These are phyloP conservation scores for Pammene aurita DNA, from an alignment of 2,888 invertebrate genomes.

Conservation along the genomic window DNA sequence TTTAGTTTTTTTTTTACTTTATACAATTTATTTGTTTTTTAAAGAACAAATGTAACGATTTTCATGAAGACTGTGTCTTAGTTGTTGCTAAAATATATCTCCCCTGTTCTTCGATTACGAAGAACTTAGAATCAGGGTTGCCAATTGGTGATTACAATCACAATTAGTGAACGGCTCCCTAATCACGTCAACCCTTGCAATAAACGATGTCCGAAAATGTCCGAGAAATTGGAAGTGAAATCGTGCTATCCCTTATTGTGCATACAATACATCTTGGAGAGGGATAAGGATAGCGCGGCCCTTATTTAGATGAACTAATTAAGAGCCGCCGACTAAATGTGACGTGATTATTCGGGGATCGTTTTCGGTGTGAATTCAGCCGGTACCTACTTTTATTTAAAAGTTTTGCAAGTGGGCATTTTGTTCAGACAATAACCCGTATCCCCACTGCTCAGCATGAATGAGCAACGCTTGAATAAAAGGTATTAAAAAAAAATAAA, in stretches of 20 bases:
- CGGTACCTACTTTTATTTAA: conserved; percentile 19
- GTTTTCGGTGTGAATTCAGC: conserved; percentile 23
- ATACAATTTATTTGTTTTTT: too few species aligned
- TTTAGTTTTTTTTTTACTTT: too few species aligned
- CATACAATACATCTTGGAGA: not conserved
- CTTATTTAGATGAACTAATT: not conserved
- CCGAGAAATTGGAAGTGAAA: not conserved
- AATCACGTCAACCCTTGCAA: conserved; percentile 22
- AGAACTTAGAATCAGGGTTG: conserved; percentile 28
- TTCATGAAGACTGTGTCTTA: too few species aligned
- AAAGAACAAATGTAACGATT: not conserved
- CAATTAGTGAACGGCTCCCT: conserved; percentile 13
- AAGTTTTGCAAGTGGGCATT: conserved; percentile 24
- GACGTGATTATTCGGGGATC: conserved; percentile 14
- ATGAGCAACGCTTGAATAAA: conserved; percentile 14
- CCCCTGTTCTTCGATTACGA: conserved; percentile 5
- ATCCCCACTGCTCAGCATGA: conserved; percentile 8
- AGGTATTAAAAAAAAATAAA: not conserved
- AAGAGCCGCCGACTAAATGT: not conserved
- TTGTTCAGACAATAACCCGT: conserved; percentile 17
- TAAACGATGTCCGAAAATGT: conserved; percentile 11
- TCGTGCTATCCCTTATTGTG: not conserved
- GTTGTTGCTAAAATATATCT: too few species aligned
- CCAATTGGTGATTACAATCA: conserved; percentile 9
- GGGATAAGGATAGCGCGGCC: conserved; percentile 3